A percentile compares a stretch with the other conserved stretches of the same genome.
These are phyloP conservation scores for Cyrtodaria siliqua DNA, from an alignment of 2,888 invertebrate genomes.

Conservation along the genomic window DNA sequence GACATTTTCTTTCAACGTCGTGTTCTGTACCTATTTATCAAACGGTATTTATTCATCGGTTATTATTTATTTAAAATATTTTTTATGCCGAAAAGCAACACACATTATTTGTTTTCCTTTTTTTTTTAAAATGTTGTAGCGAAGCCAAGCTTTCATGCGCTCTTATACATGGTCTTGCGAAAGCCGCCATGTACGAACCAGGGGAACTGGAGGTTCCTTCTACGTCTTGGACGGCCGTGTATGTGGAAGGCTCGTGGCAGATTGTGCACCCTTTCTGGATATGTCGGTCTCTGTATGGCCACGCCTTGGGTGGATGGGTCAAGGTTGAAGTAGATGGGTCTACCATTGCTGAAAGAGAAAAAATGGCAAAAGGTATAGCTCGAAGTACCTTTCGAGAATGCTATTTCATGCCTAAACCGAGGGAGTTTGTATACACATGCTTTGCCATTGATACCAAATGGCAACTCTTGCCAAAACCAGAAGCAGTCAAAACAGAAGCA, in stretches of 20 bases:
- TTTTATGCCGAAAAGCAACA: no score
- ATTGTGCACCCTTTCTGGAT: slow-evolving; percentile 63
- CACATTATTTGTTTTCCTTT: no score
- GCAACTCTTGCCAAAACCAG: slow-evolving; percentile 37
- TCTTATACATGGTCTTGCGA: slow-evolving; percentile 50
- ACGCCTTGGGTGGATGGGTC: slow-evolving; percentile 58
- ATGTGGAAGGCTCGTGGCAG: slow-evolving; percentile 53
- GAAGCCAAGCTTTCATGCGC: slow-evolving; percentile 46
- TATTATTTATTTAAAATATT: no score
- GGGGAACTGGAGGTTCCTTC: slow-evolving; percentile 36
- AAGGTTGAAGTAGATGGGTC: slow-evolving; percentile 57
- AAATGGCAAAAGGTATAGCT: slow-evolving; percentile 33
- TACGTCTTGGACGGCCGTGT: slow-evolving; percentile 52
- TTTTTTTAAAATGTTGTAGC: no score
- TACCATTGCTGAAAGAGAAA: slow-evolving; percentile 21
- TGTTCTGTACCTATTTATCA: no score
- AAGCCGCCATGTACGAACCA: slow-evolving; percentile 55
- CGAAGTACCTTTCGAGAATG: slow-evolving; percentile 61
- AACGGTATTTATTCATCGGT: no score
- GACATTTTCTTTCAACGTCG: no score
- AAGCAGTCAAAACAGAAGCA: slow-evolving; percentile 20
- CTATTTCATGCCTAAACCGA: slow-evolving; percentile 63
- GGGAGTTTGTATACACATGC: slow-evolving; percentile 58
- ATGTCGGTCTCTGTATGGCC: slow-evolving; percentile 57
- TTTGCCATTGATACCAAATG: slow-evolving; percentile 52